Evolutionary conservation across 2,888 invertebrate genomes (phyloP).

Genomic region (Heliconius erato): DNA sequence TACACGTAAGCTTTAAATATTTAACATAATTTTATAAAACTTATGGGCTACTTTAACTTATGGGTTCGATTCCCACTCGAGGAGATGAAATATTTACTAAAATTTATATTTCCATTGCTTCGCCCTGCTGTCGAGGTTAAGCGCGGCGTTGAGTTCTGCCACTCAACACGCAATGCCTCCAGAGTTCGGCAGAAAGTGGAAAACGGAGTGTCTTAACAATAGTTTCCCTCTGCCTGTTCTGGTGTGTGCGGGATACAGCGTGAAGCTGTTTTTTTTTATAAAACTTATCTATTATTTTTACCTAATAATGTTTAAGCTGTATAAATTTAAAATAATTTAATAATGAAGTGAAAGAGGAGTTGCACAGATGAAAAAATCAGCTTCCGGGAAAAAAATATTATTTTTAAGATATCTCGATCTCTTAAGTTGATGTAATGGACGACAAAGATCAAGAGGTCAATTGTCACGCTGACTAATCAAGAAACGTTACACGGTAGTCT

Average conservation of each 20-base stretch:
- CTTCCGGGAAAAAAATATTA: background rate
- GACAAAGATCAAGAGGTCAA: conserved; percentile 19
- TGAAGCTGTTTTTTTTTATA: background rate
- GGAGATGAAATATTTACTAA: too few relatives aligned
- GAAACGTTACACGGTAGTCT: conserved; percentile 18
- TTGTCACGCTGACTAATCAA: conserved; percentile 11
- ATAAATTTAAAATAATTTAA: background rate
- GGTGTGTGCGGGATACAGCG: too few relatives aligned
- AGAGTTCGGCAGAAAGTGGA: too few relatives aligned
- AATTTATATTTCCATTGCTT: too few relatives aligned
- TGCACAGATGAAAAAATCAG: background rate
- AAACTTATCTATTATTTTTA: background rate
- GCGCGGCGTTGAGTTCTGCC: too few relatives aligned
- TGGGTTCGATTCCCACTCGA: too few relatives aligned
- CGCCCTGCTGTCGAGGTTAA: too few relatives aligned
- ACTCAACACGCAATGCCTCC: too few relatives aligned
- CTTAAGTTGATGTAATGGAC: background rate
- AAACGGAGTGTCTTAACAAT: too few relatives aligned
- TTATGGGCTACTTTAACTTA: background rate
- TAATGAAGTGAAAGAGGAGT: background rate
- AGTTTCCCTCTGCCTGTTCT: too few relatives aligned
- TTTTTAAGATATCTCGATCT: background rate
- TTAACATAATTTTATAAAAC: background rate
- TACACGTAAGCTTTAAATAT: conserved; percentile 10
- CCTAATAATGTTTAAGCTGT: background rate